Evolutionary conservation across 2,888 invertebrate genomes (phyloP), one percentile per base, ranked within the genome.

Genomic region (Rotaria macrura): DNA sequence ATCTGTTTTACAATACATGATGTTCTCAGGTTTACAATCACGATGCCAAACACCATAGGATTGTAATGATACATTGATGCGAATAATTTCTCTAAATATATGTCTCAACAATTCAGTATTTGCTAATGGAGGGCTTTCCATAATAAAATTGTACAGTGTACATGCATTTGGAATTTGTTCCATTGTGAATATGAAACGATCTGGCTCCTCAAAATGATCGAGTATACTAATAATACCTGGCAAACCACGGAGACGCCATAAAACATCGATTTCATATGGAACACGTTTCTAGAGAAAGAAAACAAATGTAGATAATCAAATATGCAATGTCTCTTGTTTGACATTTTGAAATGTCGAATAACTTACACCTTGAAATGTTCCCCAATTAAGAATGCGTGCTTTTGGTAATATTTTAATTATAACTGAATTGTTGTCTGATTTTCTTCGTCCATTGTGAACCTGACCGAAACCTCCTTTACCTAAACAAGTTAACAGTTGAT

Each of bases 101-200:
- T 79, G 79, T 79, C 79, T 40, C 43, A 79, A 79, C n/a, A 79
- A n/a, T 79, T 79, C 79, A 2, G 79, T 79, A 43, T n/a, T 79
- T 12, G 43, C 9, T 43, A 79, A 79, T 40, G 79, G 12, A 12
- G n/a, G 2, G 34, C n/a, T 43, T 43, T 79, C 79, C 79, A 79
- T 79, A 25, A 79, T n/a, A 40, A 43, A 79, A 6, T 43, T 10
- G 34, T 43, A 79, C 2, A 79, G 25, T 79, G 79, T 79, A n/a
- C 40, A 40, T 43, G 43, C 25, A 43, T 25, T 43, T 3, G 79
- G 43, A 43, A 79, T 79, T 43, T 79, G 40, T 79, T 79, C 79
- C 79, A 79, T 79, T 25, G 14, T 40, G 20, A 79, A 79, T 79
- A 79, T 79, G 43, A 43, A 79, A 25, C 79, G 79, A 43, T 79